These are phyloP conservation scores for Tachyglossus aculeatus DNA, from an alignment of 2,797 vertebrate species.

Conservation along the genomic window DNA sequence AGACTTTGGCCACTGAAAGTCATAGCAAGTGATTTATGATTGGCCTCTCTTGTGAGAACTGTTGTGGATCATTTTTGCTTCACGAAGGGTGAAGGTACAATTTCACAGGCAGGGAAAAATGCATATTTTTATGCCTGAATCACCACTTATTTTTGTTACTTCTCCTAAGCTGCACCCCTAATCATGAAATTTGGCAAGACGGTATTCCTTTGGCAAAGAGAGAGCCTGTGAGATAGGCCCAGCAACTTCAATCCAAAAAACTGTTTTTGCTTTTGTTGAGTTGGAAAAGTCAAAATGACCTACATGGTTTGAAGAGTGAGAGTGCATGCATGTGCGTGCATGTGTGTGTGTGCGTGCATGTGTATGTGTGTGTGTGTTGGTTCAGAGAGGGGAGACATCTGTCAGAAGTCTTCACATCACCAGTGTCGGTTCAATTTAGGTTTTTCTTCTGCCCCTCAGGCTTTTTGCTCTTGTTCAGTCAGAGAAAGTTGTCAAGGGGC, in stretches of 20 bases:
- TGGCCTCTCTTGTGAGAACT: too few species aligned
- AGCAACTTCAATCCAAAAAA: neutral
- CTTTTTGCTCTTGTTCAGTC: too few species aligned
- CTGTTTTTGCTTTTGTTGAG: neutral
- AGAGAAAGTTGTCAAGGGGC: too few species aligned
- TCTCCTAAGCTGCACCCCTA: neutral
- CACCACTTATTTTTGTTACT: neutral
- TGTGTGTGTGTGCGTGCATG: neutral
- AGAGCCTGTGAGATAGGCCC: neutral
- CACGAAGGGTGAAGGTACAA: neutral
- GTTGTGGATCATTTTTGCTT: too few species aligned
- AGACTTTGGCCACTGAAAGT: too few species aligned
- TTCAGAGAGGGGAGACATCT: neutral
- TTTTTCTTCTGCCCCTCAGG: too few species aligned
- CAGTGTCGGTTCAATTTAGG: too few species aligned
- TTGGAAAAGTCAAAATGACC: neutral
- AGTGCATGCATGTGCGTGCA: too few species aligned
- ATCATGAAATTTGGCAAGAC: neutral
- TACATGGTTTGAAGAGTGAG: neutral
- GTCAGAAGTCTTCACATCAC: too few species aligned
- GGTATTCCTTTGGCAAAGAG: neutral
- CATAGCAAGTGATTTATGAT: too few species aligned
- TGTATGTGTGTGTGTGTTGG: neutral
- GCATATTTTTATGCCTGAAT: neutral
- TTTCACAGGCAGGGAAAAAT: neutral